Evolutionary conservation across 1,140 invertebrate species (phyloP), one percentile per base, ranked within the genome.

Genomic region (Drosophila miranda): DNA sequence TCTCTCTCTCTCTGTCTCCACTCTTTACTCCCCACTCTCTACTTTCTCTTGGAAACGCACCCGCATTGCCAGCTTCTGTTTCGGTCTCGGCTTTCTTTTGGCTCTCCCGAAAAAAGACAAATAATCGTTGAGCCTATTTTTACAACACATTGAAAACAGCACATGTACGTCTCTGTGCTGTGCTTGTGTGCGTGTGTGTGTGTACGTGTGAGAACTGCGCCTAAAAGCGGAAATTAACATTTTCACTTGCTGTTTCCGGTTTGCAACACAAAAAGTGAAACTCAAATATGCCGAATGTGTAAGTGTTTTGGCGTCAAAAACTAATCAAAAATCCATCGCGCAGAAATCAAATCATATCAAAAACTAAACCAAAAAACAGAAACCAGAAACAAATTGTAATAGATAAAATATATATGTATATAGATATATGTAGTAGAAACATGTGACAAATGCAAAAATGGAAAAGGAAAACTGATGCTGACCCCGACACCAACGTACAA

Each of bases 161-260:
- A 41, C 41, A 45, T 16, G 6, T 54, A 42, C 19, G 42, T 48
- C 26, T 26, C 19, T 19, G 19, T 19, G 19, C 6, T 54, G 42
- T 38, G 28, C 19, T 19, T 55, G 19, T 2, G 19, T 19, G 19
- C 2, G 42, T 60, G 14, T 42, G 49, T 57, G 14, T 16, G 16
- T 53, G 59, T 58, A 42, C 49, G 57, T 44, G 21, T 62, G 49
- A 42, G 46, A n/a, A 19, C 55, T 78, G 56, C 61, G 55, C 60
- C 73, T 62, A 62, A 78, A 78, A 86, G 75, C 82, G 82, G 82
- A 86, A 86, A 86, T 86, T 82, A 78, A 74, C 59, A 82, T 86
- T 86, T 86, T 86, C 82, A 78, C 78, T 87, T 53, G 78, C 82
- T 82, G 78, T 87, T 86, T 86, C 82, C 82, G 82, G 78, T 78